Base-by-base conservation (phyloP, 2,888 invertebrate genomes). In the Liodrosophila aerea region DNA sequence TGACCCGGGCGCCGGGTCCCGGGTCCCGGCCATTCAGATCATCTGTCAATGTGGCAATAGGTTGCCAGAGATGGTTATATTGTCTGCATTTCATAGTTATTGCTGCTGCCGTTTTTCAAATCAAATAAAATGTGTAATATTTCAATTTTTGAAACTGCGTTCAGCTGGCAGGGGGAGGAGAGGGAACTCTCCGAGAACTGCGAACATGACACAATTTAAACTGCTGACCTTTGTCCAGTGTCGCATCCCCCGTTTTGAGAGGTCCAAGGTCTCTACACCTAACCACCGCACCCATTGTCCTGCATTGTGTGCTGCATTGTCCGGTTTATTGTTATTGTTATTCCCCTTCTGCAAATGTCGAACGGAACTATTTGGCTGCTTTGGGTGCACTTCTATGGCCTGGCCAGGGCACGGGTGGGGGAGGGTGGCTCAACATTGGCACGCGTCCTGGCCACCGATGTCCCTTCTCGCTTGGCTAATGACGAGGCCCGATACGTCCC, bases 261-360 rank as follows among this genome's bases (percentile, higher is more conserved):
- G 64, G 51, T 70, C 64, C 56, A 61, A 67, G 53, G 62, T 67
- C 68, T 52, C 67, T 61, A 51, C 71, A 46, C 41, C 41, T 41
- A 18, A 62, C 44, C 75, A 64, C 59, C 60, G 40, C 41, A 51
- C 50, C 50, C 63, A 75, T 77, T 81, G 59, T 62, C 39, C 53
- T 34, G 40, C 52, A 60, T 67, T 64, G 78, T 64, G 78, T 69
- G 56, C 58, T 39, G 67, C 50, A 39, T 72, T 12, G 76, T 78
- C 70, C 72, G 68, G 74, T 82, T 87, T 84, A 85, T 82, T 87
- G 86, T 85, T 85, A 85, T 85, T 85, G 85, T 85, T 85, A 87
- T 86, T 22, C 22, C 22, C 22, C 22, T 22, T 54, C 56, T 59
- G 68, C 67, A 73, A 80, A 65, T 76, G 81, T 59, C 74, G 58